Conservation (phyloP, 2,888 invertebrate species). For the Seira ritae region DNA sequence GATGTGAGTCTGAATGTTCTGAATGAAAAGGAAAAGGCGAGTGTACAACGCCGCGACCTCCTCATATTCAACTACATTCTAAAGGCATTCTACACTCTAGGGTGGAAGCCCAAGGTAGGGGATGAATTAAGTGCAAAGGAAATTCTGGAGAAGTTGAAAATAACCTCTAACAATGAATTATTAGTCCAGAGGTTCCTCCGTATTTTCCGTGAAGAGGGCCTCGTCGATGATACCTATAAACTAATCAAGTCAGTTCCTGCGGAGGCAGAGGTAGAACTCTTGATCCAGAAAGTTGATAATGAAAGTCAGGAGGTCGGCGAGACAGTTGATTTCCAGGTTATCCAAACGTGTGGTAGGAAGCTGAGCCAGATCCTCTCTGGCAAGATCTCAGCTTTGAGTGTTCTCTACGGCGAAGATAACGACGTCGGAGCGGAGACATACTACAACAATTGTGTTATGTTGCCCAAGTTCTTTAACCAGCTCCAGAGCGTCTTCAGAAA, state of each 20-base stretch:
- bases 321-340: conserved; percentile 48
- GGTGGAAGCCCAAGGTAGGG: conserved; percentile 48
- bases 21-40: background rate
- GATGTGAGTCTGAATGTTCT: conserved; percentile 29
- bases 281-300: conserved; percentile 18
- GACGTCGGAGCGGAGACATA: conserved; percentile 54
- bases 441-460: conserved; percentile 59
- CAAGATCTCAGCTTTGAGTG: conserved; percentile 53
- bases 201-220: conserved; percentile 49
- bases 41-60: conserved; percentile 13
- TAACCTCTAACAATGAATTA: conserved; percentile 36
- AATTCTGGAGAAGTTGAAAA: conserved; percentile 20
- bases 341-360: conserved; percentile 43
- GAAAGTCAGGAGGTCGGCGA: conserved; percentile 27
- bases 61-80: conserved; percentile 42
- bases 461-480: conserved; percentile 22
- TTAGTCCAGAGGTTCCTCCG: conserved; percentile 40
- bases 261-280: conserved; percentile 24
- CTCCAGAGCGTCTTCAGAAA: conserved; percentile 36
- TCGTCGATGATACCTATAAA: conserved; percentile 9
- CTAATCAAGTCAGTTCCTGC: conserved; percentile 32
- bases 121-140: conserved; percentile 5
- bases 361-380: conserved; percentile 52
- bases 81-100: conserved; percentile 45
- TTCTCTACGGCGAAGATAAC: conserved; percentile 61